Evolutionary conservation across 2,888 invertebrate species (phyloP).

Genomic region (Drosophila conformis): DNA sequence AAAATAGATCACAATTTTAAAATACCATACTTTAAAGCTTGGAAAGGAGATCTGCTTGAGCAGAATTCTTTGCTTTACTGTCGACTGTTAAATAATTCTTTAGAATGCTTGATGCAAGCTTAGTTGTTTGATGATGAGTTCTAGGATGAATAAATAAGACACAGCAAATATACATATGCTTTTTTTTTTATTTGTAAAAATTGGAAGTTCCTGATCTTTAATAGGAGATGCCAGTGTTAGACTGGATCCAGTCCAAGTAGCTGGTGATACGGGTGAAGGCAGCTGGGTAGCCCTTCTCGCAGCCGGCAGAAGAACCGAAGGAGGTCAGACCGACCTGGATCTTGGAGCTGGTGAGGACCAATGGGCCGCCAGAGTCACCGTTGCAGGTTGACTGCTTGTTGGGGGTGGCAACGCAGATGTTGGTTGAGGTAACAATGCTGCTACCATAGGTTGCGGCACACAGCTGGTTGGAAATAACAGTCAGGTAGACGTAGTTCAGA

Average conservation of each 20-base stretch:
- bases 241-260: slow-evolving; percentile 73
- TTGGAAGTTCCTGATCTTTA: slow-evolving; percentile 44
- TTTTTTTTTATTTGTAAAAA: background rate
- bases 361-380: slow-evolving; percentile 83
- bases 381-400: slow-evolving; percentile 74
- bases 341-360: slow-evolving; percentile 44
- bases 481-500: slow-evolving; percentile 58
- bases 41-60: too few species aligned
- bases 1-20: too few species aligned
- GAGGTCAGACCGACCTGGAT: slow-evolving; percentile 79
- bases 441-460: slow-evolving; percentile 82
- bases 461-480: slow-evolving; percentile 71
- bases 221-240: slow-evolving; percentile 44
- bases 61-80: too few species aligned
- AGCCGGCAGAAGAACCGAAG: slow-evolving; percentile 75
- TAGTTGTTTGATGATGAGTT: too few species aligned
- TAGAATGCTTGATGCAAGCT: too few species aligned
- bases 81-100: too few species aligned
- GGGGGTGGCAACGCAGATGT: slow-evolving; percentile 66
- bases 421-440: slow-evolving; percentile 44
- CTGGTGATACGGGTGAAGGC: slow-evolving; percentile 75
- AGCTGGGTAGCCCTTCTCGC: slow-evolving; percentile 73
- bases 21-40: too few species aligned
- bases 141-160: too few species aligned
- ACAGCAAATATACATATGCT: too few species aligned